Base-by-base conservation (phyloP, 2,797 vertebrate species). In the Premnoplex brunnescens region DNA sequence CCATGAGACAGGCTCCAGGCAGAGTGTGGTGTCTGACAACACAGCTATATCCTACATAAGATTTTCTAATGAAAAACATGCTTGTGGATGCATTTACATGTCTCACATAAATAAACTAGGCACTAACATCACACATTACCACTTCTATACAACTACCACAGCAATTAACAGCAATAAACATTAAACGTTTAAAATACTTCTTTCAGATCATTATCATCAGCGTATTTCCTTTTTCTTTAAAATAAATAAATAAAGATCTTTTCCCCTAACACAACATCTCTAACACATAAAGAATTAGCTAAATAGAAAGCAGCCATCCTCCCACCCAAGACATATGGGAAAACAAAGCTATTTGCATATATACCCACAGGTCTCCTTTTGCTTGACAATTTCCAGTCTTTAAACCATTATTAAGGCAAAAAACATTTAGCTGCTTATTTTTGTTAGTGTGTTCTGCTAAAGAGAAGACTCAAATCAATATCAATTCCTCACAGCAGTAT, bases 261-360 rank as follows among this genome's bases (percentile, higher is more conserved):
- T 87, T 54, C 30, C 59, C 39, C 54, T 75, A 88, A 83, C 19
- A 3, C 68, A 93, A 58, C 19, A 74, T 72, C 72, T 82, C 84
- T 82, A 93, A 34, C 71, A 88, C 44, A 95, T 73, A 91, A 93
- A 93, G 58, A 89, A 93, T 77, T 80, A 93, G 46, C 49, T 85
- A 75, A 82, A 93, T 27, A 79, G 89, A 92, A 94, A 93, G 22
- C 91, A 91, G 68, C 23, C 39, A 88, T 88, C 89, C 76, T 93
- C 89, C 87, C 55, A 86, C 82, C 69, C 58, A 76, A 78, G 69
- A 93, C 87, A 83, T 80, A 88, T 69, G 85, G 81, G 82, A 87
- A 92, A 94, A 89, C 51, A 91, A 85, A 93, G 32, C 27, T 93
- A 87, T 72, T 77, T 76, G 36, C 55, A 89, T 77, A 60, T 82